A percentile compares a stretch with the other conserved stretches of the same genome.
Conservation (phyloP, 2,797 vertebrate species). For the Kryptolebias ocellatus region DNA sequence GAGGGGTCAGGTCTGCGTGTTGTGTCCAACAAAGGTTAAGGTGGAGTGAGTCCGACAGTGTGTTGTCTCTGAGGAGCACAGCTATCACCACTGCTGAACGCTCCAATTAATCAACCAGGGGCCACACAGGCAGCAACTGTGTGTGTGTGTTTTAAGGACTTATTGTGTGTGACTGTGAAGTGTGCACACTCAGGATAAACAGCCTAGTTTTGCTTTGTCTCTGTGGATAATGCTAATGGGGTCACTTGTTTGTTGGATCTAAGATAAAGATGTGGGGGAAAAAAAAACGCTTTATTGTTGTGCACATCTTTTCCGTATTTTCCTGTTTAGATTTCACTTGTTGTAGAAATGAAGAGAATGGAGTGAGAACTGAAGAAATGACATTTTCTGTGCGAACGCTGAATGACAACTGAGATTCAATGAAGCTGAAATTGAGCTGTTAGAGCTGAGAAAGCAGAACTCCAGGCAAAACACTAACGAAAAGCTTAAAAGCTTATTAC, state of each 20-base stretch:
- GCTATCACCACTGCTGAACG: constrained; percentile 71
- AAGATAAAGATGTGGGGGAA: neutral
- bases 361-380: too few relatives aligned
- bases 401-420: too few relatives aligned
- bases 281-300: constrained; percentile 16
- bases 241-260: constrained; percentile 34
- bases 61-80: constrained; percentile 73
- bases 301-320: neutral
- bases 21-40: constrained; percentile 62
- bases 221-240: constrained; percentile 57
- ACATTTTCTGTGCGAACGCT: too few relatives aligned
- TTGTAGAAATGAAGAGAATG: neutral
- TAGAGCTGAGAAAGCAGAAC: too few relatives aligned
- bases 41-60: constrained; percentile 63
- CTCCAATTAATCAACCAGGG: constrained; percentile 75
- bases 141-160: constrained; percentile 23
- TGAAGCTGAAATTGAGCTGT: too few relatives aligned
- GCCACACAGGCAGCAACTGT: constrained; percentile 39
- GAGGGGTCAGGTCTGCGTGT: constrained; percentile 35
- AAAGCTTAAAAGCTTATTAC: too few relatives aligned
- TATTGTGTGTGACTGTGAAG: constrained; percentile 31
- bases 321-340: neutral
- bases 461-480: too few relatives aligned
- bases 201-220: constrained; percentile 48
- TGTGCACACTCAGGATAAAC: constrained; percentile 39